A percentile compares a stretch with the other conserved stretches of the same genome.
phyloP scores from a whole-genome alignment of 2,797 vertebrate genomes.

The Alauda arvensis region DNA sequence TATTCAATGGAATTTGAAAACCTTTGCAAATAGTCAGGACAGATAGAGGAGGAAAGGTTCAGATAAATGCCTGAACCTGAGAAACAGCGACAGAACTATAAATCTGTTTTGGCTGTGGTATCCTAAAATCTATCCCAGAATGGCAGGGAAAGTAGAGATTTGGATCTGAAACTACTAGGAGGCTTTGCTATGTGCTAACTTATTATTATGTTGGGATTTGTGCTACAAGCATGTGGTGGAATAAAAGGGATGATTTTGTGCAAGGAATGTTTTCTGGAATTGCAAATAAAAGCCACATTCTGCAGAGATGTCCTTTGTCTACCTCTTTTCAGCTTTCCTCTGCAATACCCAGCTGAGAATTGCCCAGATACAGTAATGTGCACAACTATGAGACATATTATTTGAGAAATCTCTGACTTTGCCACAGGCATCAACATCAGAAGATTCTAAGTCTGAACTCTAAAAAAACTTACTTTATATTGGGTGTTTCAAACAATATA shows the following conservation, averaged over 20 bases:
- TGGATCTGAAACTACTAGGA: constrained; percentile 4
- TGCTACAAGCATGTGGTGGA: not conserved
- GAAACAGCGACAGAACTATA: not conserved
- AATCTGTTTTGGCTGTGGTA: not conserved
- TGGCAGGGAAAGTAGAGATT: constrained; percentile 3
- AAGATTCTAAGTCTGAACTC: not conserved
- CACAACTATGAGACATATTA: not conserved
- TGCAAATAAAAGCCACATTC: constrained; percentile 15
- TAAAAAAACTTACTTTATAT: not conserved
- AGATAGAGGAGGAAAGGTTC: not conserved
- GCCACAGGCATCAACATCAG: not conserved
- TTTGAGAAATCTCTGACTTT: constrained; percentile 28
- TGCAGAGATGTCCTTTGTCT: not conserved
- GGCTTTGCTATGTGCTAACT: not conserved
- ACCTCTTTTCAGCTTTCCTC: not conserved
- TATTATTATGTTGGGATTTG: constrained; percentile 19
- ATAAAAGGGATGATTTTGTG: constrained; percentile 7
- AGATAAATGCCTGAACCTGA: constrained; percentile 1
- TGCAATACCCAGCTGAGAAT: not conserved
- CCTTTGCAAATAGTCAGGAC: constrained; percentile 1
- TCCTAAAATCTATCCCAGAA: constrained; percentile 25
- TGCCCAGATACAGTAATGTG: not conserved
- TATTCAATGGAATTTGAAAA: constrained; percentile 12
- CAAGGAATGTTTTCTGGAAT: constrained; percentile 6
- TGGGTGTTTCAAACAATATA: not conserved